Base-by-base conservation (phyloP, 2,113 vertebrate species). In the Labeo rohita region DNA sequence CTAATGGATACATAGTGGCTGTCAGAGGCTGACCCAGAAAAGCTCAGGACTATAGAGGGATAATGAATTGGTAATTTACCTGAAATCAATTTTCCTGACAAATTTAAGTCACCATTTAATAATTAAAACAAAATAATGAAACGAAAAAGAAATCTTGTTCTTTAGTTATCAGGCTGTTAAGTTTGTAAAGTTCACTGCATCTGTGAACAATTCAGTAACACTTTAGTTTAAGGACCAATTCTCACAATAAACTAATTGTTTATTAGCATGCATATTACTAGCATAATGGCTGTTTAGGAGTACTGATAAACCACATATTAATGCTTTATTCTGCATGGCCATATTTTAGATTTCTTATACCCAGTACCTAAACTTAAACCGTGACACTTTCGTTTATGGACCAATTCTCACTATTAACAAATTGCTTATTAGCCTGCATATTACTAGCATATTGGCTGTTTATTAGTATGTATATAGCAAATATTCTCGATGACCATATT, bases 1-100 rank as follows among this genome's bases (percentile, higher is more conserved):
- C 52, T 87, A 87, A 87, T 84, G 84, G 81, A 88, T 80, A 88
- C 59, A 84, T 86, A 86, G 54, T 49, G 85, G 65, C 85, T 88
- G 85, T 88, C 87, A 84, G 73, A 80, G 59, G 6, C 43, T 86
- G 87, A 86, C 87, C 87, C 59, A 88, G 85, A 88, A 80, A 86
- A 50, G 10, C 72, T 49, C 36, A 12, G 56, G 8, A 34, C 16
- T 28, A 61, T 18, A 77, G 9, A 34, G 54, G 36, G 2, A 80
- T 18, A 43, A 21, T 59, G 54, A 59, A n/a, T 39, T 54, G 43
- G 18, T 66, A 16, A 65, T n/a, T 2, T 73, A 10, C 5, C 70
- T 74, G 43, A 74, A 74, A 47, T 47, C 0, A 23, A 3, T 74
- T 6, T 47, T 47, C 9, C 43, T 47, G 70, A 21, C 43, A 74